Conservation (phyloP, 2,888 invertebrate species). For the Sminthurides aquaticus region DNA sequence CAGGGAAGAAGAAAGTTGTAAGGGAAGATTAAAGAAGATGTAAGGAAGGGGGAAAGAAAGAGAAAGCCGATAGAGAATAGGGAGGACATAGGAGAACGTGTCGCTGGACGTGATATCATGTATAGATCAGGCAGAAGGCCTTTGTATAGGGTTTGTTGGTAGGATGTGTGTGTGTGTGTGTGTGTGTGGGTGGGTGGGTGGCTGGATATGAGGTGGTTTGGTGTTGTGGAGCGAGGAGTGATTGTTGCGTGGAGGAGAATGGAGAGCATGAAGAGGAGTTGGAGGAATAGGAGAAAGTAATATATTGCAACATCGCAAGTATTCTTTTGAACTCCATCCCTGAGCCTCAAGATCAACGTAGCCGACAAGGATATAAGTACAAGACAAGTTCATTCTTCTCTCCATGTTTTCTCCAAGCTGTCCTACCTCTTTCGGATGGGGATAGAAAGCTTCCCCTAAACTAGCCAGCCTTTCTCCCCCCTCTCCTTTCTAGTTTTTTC, state of each 20-base stretch:
- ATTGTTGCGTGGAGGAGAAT: neutral
- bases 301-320: conserved; percentile 5
- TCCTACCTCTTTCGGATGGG: neutral
- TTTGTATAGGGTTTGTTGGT: neutral
- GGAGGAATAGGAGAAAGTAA: neutral
- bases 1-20: neutral
- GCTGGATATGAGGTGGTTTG: neutral
- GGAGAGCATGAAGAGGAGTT: neutral
- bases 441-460: neutral
- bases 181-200: neutral
- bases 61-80: neutral
- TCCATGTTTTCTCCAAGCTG: neutral
- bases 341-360: conserved; percentile 1
- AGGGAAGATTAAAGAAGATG: neutral
- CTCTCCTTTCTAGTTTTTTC: neutral
- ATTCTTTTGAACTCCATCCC: neutral
- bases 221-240: neutral
- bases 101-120: neutral
- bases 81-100: neutral
- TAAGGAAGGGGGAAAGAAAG: neutral
- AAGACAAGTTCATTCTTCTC: conserved; percentile 2
- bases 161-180: neutral
- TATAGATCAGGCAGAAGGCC: neutral
- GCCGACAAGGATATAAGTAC: conserved; percentile 5
- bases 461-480: neutral